phyloP scores from a whole-genome alignment of 2,797 vertebrate genomes.

The Myotis pilosus region DNA sequence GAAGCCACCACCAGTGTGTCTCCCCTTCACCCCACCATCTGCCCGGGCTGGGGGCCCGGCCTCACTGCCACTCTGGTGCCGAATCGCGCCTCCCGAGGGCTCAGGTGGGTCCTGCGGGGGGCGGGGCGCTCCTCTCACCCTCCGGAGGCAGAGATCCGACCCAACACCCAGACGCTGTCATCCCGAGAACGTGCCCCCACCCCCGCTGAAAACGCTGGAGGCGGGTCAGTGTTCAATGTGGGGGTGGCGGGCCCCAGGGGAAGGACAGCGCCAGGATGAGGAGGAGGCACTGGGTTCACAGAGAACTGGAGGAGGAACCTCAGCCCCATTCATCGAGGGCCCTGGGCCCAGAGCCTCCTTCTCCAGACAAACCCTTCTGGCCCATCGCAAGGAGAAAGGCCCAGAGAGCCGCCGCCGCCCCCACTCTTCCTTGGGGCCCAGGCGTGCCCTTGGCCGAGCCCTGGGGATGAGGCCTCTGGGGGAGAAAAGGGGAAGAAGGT shows the following conservation, averaged over 20 bases:
- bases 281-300: neutral
- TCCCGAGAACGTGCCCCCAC: neutral
- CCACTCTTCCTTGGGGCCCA: neutral
- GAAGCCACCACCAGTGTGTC: neutral
- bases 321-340: neutral
- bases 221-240: neutral
- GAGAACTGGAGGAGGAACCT: neutral
- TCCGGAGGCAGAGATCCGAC: neutral
- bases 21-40: neutral
- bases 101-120: neutral
- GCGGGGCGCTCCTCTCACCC: neutral
- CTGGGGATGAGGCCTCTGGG: neutral
- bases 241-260: neutral
- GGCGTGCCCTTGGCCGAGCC: constrained; percentile 20
- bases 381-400: neutral
- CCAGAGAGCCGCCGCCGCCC: neutral
- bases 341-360: neutral
- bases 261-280: neutral
- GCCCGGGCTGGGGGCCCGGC: neutral
- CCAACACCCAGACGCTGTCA: neutral
- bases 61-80: neutral
- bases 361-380: neutral
- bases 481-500: constrained; percentile 75
- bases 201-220: neutral
- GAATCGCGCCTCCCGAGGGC: too few relatives aligned